Percentiles rank a stretch among this genome's conserved stretches.
Conservation (phyloP, 2,888 invertebrate genomes). For the Oasisia sp. region DNA sequence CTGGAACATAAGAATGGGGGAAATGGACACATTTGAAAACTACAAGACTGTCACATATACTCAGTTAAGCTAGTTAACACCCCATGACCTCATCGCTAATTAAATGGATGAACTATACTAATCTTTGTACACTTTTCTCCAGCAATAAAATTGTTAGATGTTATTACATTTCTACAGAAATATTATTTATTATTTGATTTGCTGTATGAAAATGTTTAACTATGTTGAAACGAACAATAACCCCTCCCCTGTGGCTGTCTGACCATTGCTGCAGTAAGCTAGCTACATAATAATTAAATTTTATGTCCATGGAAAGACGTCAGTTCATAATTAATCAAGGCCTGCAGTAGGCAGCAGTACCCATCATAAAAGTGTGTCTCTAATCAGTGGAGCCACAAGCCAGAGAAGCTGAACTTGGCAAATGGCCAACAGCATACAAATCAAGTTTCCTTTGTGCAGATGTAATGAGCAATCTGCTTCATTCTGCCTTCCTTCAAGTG, state of each 20-base stretch:
- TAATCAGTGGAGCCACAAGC: neutral
- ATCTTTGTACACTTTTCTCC: too few relatives aligned
- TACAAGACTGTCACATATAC: too few relatives aligned
- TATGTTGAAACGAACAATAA: neutral
- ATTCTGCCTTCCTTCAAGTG: neutral
- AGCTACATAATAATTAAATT: neutral
- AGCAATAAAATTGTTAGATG: too few relatives aligned
- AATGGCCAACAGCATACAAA: neutral
- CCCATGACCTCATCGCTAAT: too few relatives aligned
- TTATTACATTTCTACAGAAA: too few relatives aligned
- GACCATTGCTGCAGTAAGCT: neutral
- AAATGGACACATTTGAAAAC: too few relatives aligned
- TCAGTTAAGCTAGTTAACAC: too few relatives aligned
- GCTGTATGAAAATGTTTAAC: too few relatives aligned
- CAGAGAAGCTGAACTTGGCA: neutral
- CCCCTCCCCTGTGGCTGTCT: neutral
- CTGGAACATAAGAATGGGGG: too few relatives aligned
- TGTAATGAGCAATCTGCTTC: neutral
- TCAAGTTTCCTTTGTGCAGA: neutral
- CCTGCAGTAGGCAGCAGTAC: neutral
- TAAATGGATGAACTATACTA: too few relatives aligned
- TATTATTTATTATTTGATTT: too few relatives aligned
- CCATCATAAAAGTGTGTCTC: neutral
- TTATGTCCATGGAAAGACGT: neutral
- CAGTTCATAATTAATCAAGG: neutral